Conservation (phyloP, 2,113 vertebrate genomes). For the Corythornis madagascariensis region DNA sequence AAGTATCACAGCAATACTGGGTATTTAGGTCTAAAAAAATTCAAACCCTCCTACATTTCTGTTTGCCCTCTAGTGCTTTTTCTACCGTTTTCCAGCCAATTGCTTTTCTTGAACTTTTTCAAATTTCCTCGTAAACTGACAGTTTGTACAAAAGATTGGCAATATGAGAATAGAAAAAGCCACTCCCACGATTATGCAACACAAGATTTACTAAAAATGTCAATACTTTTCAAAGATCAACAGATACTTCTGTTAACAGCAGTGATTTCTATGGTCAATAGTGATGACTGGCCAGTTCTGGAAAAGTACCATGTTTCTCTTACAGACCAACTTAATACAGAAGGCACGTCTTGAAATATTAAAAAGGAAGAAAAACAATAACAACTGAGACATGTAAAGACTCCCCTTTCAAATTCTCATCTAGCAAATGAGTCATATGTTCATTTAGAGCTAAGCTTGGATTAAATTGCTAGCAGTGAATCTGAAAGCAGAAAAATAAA, state of each 20-base stretch:
- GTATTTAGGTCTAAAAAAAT: neutral
- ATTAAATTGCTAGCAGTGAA: constrained; percentile 1
- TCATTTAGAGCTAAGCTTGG: constrained; percentile 12
- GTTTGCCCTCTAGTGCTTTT: neutral
- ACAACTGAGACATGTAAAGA: neutral
- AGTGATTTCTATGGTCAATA: neutral
- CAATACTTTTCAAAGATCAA: neutral
- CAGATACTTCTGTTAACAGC: neutral
- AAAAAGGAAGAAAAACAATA: constrained; percentile 24
- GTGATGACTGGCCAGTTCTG: neutral
- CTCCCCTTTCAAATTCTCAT: neutral
- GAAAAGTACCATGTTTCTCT: neutral
- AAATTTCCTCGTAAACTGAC: neutral
- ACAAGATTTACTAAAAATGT: neutral
- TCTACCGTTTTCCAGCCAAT: neutral
- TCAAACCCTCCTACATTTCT: neutral
- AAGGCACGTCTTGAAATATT: neutral
- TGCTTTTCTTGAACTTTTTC: neutral
- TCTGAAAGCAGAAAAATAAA: constrained; percentile 25
- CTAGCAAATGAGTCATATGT: constrained; percentile 11
- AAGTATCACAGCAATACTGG: neutral
- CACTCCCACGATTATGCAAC: neutral
- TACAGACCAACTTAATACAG: neutral
- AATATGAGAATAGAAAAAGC: neutral
- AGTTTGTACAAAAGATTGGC: neutral